Evolutionary conservation across 1,140 invertebrate genomes (phyloP), one percentile per base, ranked within the genome.

Genomic region (Potamilus streckersoni): DNA sequence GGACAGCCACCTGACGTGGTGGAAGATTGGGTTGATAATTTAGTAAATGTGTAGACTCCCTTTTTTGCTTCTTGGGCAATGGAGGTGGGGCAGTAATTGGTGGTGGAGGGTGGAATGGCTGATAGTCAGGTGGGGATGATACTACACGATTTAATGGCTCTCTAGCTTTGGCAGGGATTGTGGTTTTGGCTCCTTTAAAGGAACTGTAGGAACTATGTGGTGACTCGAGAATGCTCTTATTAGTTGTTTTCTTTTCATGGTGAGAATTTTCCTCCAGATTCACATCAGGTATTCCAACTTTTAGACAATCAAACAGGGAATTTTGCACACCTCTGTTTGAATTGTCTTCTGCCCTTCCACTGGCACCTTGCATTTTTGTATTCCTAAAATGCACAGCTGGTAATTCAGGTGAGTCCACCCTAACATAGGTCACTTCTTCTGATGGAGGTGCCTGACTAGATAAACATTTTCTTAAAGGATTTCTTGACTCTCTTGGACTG

Each of bases 301-400:
- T 82, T n/a, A 88, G 71, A 69, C 80, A 81, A 69, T 88, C 84
- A 81, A 88, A 88, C 58, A 88, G 78, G 16, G 82, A 73, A 73
- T 86, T 86, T 68, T 87, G 85, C 31, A 82, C 64, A 12, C 76
- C 78, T 67, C 78, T 63, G 38, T 11, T 11, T 61, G 73, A 63
- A 69, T 71, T 76, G 68, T 74, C 65, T 58, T 78, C 72, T 27
- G 67, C 69, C 11, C 63, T 56, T 15, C 67, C 65, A 31, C 59
- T 73, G 13, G 71, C 73, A 64, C 67, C 71, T 38, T 82, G 82
- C 67, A 86, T 83, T 74, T 87, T 88, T 20, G 82, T 64, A 78
- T 89, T 89, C 69, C 86, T 84, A 62, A 84, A 88, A 79, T 89
- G 88, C 19, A 88, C 82, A 19, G 83, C 81, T 13, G 87, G 88